phyloP scores from a whole-genome alignment of 2,113 vertebrate genomes.

The Oreotrochilus melanogaster region DNA sequence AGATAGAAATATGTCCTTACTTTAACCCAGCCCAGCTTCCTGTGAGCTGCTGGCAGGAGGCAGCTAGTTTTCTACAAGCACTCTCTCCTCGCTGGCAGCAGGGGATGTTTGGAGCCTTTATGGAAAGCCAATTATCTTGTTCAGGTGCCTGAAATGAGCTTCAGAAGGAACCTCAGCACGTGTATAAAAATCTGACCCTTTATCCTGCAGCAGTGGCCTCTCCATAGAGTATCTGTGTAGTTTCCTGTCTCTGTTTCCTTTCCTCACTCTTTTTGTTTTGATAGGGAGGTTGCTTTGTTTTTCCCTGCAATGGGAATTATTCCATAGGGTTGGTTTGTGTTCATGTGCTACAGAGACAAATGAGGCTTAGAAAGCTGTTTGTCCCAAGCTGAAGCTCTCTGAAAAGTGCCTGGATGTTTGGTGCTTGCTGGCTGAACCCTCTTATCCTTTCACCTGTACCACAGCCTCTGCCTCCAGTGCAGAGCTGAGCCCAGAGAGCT shows the following conservation, averaged over 20 bases:
- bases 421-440: not conserved
- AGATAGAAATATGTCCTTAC: not conserved
- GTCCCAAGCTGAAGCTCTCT: not conserved
- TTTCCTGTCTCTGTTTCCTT: slow-evolving; percentile 57
- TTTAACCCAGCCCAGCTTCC: not conserved
- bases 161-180: not conserved
- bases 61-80: not conserved
- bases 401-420: not conserved
- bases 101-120: not conserved
- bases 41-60: not conserved
- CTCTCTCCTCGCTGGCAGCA: not conserved
- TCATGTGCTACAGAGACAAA: not conserved
- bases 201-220: not conserved
- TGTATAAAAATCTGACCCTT: not conserved
- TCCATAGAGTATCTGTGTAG: not conserved
- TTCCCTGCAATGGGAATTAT: not conserved
- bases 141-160: not conserved
- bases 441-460: not conserved
- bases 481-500: not conserved
- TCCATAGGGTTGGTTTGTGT: not conserved
- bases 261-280: not conserved
- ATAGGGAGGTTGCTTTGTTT: not conserved
- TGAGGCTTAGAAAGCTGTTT: not conserved
- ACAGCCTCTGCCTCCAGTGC: not conserved
- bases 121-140: not conserved